Evolutionary conservation across 2,797 vertebrate genomes (phyloP), one percentile per base, ranked within the genome.

Genomic region (Gobio occitaniae): DNA sequence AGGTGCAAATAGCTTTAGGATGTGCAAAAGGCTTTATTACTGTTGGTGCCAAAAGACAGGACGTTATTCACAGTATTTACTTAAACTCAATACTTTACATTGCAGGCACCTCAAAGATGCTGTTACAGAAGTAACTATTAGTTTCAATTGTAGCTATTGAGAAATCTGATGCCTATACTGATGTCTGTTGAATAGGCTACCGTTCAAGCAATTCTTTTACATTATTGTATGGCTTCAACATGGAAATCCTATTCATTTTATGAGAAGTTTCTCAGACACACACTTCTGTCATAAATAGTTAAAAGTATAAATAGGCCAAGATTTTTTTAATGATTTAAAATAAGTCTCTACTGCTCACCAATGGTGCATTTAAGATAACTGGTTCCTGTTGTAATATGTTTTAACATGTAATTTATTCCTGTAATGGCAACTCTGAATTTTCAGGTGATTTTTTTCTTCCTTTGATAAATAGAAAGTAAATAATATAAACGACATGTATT

Each of bases 1-100:
- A 48, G 61, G 85, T 47, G 79, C 79, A 29, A 83, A 75, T n/a
- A 63, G 47, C 29, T 83, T 85, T 68, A 71, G 19, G 66, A 79
- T 41, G 54, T 75, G 59, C n/a, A 83, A 83, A 83, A 21, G 19
- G 9, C 84, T 84, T 75, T 48, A 68, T 17, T 65, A 63, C 11
- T 4, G 9, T 15, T 2, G 50, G 80, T 15, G 29, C 44, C 36
- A 36, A 47, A 52, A 38, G 10, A 82, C 25, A 82, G n/a, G n/a
- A 21, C 5, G 2, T 72, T 25, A 63, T 47, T 63, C 38, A 41
- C 65, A 69, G 29, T 68, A 17, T 56, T 80, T 74, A 63, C 25
- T 63, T n/a, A 48, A 50, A 48, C 70, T 82, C 11, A 47, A 17
- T 54, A 68, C 32, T 10, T 82, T 82, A 17, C 2, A 21, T 32